Evolutionary conservation across 2,797 vertebrate species (phyloP).

Genomic region (Chiloscyllium punctatum): DNA sequence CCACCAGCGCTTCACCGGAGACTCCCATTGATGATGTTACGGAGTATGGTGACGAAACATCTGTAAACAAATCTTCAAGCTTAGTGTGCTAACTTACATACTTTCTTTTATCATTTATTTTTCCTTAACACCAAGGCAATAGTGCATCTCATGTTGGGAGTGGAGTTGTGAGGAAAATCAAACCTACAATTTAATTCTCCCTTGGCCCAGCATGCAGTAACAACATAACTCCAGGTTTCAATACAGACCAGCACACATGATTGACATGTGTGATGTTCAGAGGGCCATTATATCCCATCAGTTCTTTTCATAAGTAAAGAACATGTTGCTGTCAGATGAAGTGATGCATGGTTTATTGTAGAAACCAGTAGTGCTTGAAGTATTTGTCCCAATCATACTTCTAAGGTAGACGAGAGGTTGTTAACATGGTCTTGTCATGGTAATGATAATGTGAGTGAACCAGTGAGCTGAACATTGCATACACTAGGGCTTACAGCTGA

Average conservation of each 20-base stretch:
- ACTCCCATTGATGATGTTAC: no score
- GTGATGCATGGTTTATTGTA: background rate
- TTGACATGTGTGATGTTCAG: background rate
- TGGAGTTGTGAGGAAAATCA: background rate
- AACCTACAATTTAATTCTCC: background rate
- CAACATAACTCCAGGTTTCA: background rate
- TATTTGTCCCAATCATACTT: background rate
- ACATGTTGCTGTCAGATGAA: background rate
- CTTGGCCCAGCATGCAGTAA: background rate
- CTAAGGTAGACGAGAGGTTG: background rate
- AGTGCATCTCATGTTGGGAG: background rate
- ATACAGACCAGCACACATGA: background rate
- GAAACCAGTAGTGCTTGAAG: background rate
- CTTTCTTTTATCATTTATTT: background rate
- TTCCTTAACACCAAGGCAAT: background rate
- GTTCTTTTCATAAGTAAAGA: background rate
- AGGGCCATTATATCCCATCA: background rate
- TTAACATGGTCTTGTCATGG: background rate
- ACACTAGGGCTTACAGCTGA: background rate
- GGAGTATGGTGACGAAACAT: no score
- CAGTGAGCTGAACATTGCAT: slow-evolving; percentile 7
- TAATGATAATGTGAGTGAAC: background rate
- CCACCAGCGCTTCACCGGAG: no score
- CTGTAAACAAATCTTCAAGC: no score
- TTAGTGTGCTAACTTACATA: no score